Evolutionary conservation across 2,888 invertebrate species (phyloP), one percentile per base, ranked within the genome.

Genomic region (Poecilobothrus nobilitatus): DNA sequence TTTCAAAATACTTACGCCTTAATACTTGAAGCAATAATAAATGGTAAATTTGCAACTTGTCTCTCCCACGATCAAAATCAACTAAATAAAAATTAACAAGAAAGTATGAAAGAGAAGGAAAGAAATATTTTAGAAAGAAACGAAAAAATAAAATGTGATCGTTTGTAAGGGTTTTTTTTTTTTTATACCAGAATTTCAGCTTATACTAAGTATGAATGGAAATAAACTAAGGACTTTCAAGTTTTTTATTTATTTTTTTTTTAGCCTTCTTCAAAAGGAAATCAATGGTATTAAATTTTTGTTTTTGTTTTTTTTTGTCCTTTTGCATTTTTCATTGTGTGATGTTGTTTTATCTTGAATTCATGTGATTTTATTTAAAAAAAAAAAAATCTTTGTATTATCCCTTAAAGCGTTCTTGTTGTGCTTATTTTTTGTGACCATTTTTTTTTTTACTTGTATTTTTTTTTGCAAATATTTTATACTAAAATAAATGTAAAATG

Each of bases 181-280:
- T 53, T 27, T 27, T 27, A 27, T 27, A 27, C 3, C 2, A 27
- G 27, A 53, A 53, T 53, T 18, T 53, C 53, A 53, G 53, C 53
- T 53, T 53, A 53, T 18, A 53, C 6, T 18, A 68, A 65, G 68
- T 65, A 68, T 68, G 68, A 68, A 68, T 53, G 65, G 65, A 53
- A 12, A 1, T 8, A n/a, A 53, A 12, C 15, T 53, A 18, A 27
- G 27, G 27, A 5, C 27, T n/a, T 53, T 12, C 7, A 37, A 2
- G 37, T 37, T 37, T 37, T 53, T 53, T 53, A 15, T 53, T 53
- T 53, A 2, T 18, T 53, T 53, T 53, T 53, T 53, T 18, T 6
- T 18, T 18, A 68, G 68, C 27, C 65, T 65, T 68, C 66, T 65
- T 65, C 34, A 65, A 68, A 68, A 68, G 68, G 68, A 68, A 68